These are phyloP conservation scores for Penaeus chinensis DNA, from an alignment of 1,140 invertebrate species.

Conservation along the genomic window DNA sequence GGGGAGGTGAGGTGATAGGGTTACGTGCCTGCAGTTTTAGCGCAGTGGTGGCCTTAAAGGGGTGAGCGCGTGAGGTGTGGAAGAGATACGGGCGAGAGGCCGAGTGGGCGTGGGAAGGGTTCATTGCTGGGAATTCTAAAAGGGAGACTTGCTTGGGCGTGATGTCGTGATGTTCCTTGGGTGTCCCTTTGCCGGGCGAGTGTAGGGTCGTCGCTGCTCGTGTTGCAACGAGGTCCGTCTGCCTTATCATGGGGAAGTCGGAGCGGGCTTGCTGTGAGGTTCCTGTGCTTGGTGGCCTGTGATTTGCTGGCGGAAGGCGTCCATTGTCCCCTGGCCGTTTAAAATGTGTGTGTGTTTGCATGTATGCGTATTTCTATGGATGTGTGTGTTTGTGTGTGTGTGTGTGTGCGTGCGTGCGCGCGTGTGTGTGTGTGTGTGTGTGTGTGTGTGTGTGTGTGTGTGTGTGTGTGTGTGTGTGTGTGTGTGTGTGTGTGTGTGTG, in stretches of 20 bases:
- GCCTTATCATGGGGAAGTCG: neutral
- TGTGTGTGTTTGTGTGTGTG: neutral
- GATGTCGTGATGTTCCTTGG: too few relatives aligned
- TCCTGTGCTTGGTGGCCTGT: neutral
- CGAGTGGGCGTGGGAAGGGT: too few relatives aligned
- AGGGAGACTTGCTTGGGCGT: too few relatives aligned
- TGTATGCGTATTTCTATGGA: neutral
- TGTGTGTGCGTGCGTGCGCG: neutral
- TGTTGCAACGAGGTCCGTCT: neutral
- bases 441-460: neutral
- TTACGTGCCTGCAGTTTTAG: too few relatives aligned
- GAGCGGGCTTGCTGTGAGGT: neutral
- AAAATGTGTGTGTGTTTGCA: neutral
- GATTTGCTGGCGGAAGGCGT: neutral
- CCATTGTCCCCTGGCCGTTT: too few relatives aligned
- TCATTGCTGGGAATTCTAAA: too few relatives aligned
- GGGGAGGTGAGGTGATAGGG: too few relatives aligned
- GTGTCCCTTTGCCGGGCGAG: neutral
- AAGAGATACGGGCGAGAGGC: too few relatives aligned
- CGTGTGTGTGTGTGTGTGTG: neutral
- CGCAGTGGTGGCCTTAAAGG: too few relatives aligned
- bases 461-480: neutral
- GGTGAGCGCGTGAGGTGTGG: too few relatives aligned
- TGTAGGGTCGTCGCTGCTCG: neutral
- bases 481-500: too few relatives aligned